These are phyloP conservation scores for Halictus ligatus DNA, from an alignment of 2,888 invertebrate species.

Conservation along the genomic window DNA sequence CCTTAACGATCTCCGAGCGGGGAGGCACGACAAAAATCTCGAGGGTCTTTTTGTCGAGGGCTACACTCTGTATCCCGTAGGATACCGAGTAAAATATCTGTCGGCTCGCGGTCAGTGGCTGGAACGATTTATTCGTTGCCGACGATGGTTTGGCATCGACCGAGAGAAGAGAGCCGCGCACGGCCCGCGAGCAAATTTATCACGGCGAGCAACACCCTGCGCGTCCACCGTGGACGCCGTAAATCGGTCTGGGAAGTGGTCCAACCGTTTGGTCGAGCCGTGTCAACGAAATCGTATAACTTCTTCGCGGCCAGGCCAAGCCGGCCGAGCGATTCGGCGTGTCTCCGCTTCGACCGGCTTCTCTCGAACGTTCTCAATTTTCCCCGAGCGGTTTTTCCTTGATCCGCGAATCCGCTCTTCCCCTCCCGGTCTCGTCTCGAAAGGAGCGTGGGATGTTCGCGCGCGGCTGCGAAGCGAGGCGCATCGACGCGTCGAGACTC, in stretches of 20 bases:
- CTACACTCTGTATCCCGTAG: background rate
- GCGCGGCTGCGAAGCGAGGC: background rate
- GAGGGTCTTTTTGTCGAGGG: slow-evolving; percentile 12
- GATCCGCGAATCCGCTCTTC: background rate
- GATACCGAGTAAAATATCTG: slow-evolving; percentile 58
- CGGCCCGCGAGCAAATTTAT: slow-evolving; percentile 67
- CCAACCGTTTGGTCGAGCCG: slow-evolving; percentile 76
- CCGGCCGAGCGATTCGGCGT: background rate
- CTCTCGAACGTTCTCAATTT: background rate
- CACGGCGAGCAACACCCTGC: slow-evolving; percentile 57
- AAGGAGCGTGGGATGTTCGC: background rate
- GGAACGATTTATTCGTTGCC: slow-evolving; percentile 64
- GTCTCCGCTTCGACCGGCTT: background rate
- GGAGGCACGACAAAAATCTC: slow-evolving; percentile 29
- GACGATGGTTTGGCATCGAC: slow-evolving; percentile 58
- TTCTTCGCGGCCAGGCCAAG: slow-evolving; percentile 45
- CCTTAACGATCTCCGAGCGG: slow-evolving; percentile 19
- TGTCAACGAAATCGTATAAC: slow-evolving; percentile 78
- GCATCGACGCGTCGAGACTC: slow-evolving; percentile 32
- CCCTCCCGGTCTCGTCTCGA: background rate
- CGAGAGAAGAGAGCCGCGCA: slow-evolving; percentile 41
- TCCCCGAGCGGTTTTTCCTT: background rate
- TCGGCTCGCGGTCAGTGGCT: slow-evolving; percentile 25
- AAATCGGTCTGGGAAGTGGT: slow-evolving; percentile 80
- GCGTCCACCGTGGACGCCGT: slow-evolving; percentile 65